phyloP scores from a whole-genome alignment of 2,797 vertebrate species.

The Vespertilio murinus region DNA sequence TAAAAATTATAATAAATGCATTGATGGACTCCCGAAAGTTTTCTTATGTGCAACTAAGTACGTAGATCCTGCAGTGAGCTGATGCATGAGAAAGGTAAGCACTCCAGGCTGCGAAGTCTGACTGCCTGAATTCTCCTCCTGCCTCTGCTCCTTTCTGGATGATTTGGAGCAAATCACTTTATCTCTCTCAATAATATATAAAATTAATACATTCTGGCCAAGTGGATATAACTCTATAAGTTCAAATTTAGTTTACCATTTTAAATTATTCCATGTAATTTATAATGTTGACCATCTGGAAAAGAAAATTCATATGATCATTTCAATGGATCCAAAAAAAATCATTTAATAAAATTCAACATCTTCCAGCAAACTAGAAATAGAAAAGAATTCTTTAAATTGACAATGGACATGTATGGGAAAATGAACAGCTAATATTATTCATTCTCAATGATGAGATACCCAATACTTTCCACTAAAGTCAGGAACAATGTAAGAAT shows the following conservation, averaged over 20 bases:
- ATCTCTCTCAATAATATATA: neutral
- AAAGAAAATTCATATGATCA: neutral
- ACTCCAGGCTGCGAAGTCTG: neutral
- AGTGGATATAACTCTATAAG: neutral
- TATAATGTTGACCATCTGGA: neutral
- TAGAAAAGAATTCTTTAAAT: neutral
- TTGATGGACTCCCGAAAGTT: too few species aligned
- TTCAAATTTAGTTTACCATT: neutral
- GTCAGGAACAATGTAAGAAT: neutral
- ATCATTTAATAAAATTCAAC: neutral
- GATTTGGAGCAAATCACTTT: neutral
- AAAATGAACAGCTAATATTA: neutral
- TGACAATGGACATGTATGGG: neutral
- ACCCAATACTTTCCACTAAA: neutral
- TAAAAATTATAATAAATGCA: neutral
- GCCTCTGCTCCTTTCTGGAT: neutral
- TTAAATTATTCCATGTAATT: conserved; percentile 4
- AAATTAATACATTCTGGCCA: neutral
- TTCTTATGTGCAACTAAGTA: neutral
- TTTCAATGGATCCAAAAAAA: neutral
- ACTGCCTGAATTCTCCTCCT: neutral
- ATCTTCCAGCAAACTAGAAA: neutral
- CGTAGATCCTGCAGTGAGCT: neutral
- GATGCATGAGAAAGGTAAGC: neutral
- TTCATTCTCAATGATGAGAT: neutral